phyloP scores from a whole-genome alignment of 2,888 invertebrate genomes.

The Amiota minor region DNA sequence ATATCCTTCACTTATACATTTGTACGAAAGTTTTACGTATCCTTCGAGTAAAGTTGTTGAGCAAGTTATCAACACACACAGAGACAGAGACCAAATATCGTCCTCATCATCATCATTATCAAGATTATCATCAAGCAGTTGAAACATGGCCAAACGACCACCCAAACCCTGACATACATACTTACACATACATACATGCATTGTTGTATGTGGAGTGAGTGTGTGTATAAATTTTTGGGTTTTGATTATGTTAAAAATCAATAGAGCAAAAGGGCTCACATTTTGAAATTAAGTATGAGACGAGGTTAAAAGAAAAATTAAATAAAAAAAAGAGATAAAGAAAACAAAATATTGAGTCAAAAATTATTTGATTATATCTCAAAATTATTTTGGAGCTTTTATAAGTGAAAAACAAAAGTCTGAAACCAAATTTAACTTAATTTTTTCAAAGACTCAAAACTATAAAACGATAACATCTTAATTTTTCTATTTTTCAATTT shows the following conservation, averaged over 20 bases:
- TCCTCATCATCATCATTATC: slow-evolving; percentile 11
- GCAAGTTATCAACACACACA: slow-evolving; percentile 59
- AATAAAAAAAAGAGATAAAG: slow-evolving; percentile 2
- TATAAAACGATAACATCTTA: too few relatives aligned
- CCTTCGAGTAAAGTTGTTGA: not conserved
- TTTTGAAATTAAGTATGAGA: too few relatives aligned
- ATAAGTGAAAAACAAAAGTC: too few relatives aligned
- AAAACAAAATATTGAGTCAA: not conserved
- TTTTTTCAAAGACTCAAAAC: too few relatives aligned
- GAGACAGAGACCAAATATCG: not conserved
- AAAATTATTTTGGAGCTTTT: too few relatives aligned
- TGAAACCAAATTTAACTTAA: too few relatives aligned
- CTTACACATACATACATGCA: not conserved
- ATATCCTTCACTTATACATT: not conserved
- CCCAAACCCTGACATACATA: too few relatives aligned
- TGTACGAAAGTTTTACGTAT: not conserved
- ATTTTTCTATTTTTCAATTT: too few relatives aligned
- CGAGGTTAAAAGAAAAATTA: slow-evolving; percentile 16
- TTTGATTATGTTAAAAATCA: slow-evolving; percentile 72
- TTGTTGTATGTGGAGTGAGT: slow-evolving; percentile 34
- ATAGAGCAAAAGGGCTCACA: slow-evolving; percentile 68
- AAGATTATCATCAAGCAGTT: not conserved
- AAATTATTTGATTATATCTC: too few relatives aligned
- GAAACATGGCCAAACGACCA: too few relatives aligned
- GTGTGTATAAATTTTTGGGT: slow-evolving; percentile 54